Conservation (phyloP, 1,140 invertebrate genomes). For the Drosophila repletoides region DNA sequence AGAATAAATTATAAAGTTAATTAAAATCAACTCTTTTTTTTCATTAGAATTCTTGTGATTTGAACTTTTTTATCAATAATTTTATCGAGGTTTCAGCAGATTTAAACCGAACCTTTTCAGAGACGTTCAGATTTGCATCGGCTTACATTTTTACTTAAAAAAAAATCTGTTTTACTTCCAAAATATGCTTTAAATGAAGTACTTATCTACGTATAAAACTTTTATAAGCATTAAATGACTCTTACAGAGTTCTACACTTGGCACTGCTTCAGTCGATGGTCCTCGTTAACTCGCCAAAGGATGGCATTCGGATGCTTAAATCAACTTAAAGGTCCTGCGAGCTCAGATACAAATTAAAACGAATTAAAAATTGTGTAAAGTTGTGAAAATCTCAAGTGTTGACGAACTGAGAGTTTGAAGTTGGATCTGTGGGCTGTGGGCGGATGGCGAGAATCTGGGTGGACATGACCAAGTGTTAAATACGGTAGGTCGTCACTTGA, state of each 20-base stretch:
- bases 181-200: too few species aligned
- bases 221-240: background rate
- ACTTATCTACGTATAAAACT: background rate
- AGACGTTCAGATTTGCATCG: too few species aligned
- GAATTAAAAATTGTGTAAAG: slow-evolving; percentile 33
- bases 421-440: too few species aligned
- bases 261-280: background rate
- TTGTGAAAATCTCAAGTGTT: slow-evolving; percentile 24
- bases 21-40: too few species aligned
- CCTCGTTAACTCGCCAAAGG: slow-evolving; percentile 11
- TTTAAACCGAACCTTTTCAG: too few species aligned
- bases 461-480: background rate
- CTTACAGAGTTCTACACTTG: background rate
- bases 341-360: slow-evolving; percentile 21
- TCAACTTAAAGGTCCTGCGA: background rate
- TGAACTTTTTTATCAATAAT: too few species aligned
- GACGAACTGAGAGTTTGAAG: background rate
- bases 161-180: too few species aligned
- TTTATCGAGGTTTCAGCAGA: too few species aligned
- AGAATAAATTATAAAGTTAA: too few species aligned
- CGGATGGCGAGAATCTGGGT: background rate
- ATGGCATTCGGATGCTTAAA: slow-evolving; percentile 32
- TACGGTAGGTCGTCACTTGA: background rate
- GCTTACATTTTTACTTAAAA: too few species aligned
- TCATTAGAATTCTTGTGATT: too few species aligned